These are phyloP conservation scores for Eristalinus sepulchralis DNA, from an alignment of 2,888 invertebrate species.

Conservation along the genomic window DNA sequence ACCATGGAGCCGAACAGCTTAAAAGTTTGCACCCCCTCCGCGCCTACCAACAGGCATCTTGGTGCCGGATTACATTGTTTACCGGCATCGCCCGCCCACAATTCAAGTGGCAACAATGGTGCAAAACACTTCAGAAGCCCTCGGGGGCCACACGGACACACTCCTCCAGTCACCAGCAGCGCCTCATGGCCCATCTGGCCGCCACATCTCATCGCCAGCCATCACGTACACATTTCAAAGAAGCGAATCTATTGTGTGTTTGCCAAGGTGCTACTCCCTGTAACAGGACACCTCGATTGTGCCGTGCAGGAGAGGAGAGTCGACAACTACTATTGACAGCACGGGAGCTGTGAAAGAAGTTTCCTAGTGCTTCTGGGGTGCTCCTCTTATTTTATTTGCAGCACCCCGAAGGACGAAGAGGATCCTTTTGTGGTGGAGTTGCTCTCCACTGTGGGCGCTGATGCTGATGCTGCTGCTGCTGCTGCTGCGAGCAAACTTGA, in stretches of 20 bases:
- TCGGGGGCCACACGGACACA: constrained; percentile 28
- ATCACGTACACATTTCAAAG: constrained; percentile 22
- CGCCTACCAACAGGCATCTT: neutral
- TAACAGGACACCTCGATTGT: constrained; percentile 52
- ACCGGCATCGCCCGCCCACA: constrained; percentile 50
- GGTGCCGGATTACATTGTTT: constrained; percentile 54
- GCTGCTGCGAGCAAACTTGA: constrained; percentile 60
- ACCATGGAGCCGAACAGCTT: constrained; percentile 59
- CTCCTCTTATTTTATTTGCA: constrained; percentile 64
- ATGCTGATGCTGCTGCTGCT: constrained; percentile 10
- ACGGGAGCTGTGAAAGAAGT: constrained; percentile 47
- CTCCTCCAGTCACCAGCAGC: neutral
- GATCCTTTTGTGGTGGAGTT: constrained; percentile 62
- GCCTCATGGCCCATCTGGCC: neutral
- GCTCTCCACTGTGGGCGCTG: neutral
- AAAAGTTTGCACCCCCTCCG: constrained; percentile 20
- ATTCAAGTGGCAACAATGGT: constrained; percentile 69
- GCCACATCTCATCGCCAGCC: neutral
- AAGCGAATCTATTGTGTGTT: constrained; percentile 53
- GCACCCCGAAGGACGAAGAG: constrained; percentile 53
- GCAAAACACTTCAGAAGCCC: constrained; percentile 50
- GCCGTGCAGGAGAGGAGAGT: neutral
- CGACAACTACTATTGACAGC: constrained; percentile 52
- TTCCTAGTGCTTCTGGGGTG: constrained; percentile 46
- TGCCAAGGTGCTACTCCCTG: constrained; percentile 54